phyloP scores from a whole-genome alignment of 2,113 vertebrate species.

The Neolamprologus kungweensis region DNA sequence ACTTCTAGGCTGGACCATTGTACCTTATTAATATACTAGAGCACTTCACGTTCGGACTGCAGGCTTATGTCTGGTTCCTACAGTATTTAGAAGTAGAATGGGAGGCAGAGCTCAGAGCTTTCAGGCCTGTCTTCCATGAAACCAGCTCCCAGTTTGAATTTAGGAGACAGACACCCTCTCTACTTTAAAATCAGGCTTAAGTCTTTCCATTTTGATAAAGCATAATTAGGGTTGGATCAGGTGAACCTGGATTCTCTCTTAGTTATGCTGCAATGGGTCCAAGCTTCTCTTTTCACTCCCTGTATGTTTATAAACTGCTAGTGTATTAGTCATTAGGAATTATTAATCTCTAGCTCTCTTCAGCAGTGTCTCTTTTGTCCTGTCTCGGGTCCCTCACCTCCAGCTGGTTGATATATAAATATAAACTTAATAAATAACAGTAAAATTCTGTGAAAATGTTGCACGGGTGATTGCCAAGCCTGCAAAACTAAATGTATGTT shows the following conservation, averaged over 20 bases:
- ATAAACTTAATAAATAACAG: not conserved
- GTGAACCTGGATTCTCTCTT: not conserved
- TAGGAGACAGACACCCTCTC: not conserved
- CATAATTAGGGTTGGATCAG: not conserved
- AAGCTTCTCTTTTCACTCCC: not conserved
- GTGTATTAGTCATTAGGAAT: not conserved
- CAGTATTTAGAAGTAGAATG: not conserved
- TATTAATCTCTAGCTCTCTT: not conserved
- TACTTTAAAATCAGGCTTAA: not conserved
- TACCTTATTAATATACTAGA: not conserved
- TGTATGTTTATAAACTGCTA: not conserved
- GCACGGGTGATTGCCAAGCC: not conserved
- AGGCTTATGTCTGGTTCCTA: not conserved
- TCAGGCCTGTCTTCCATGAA: not conserved
- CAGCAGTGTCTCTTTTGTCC: not conserved
- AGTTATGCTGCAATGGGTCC: not conserved
- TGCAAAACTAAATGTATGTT: not conserved
- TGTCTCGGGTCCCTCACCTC: rapidly evolving
- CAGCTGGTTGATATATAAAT: not conserved
- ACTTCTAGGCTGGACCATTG: not conserved
- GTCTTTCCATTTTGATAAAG: not conserved
- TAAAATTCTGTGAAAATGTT: not conserved
- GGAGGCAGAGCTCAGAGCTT: not conserved
- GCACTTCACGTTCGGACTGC: rapidly evolving
- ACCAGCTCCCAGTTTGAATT: not conserved